Evolutionary conservation across 2,888 invertebrate genomes (phyloP).

Genomic region (Rhimphoctona megacephalus): DNA sequence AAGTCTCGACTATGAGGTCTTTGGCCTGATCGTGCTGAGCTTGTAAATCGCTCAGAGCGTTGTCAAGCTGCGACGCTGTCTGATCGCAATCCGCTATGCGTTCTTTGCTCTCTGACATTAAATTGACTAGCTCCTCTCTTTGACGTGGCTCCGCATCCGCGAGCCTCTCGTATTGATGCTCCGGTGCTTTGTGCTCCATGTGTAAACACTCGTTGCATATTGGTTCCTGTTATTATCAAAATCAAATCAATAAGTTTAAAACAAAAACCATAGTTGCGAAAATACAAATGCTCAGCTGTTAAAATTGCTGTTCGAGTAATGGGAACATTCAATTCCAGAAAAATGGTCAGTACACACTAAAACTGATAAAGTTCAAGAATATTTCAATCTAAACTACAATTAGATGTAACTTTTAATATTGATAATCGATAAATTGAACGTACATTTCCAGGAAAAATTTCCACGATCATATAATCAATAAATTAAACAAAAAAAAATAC

Average conservation of each 20-base stretch:
- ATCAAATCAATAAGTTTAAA: slow-evolving; percentile 14
- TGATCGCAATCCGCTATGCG: slow-evolving; percentile 92
- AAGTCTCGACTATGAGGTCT: slow-evolving; percentile 92
- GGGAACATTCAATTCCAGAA: background rate
- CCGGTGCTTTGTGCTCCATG: slow-evolving; percentile 92
- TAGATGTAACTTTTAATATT: too few species aligned
- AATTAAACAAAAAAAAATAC: too few species aligned
- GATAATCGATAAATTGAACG: too few species aligned
- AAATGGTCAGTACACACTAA: background rate
- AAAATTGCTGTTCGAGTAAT: background rate
- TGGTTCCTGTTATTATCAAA: slow-evolving; percentile 87
- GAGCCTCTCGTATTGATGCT: slow-evolving; percentile 94
- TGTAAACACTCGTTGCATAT: slow-evolving; percentile 95
- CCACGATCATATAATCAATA: background rate
- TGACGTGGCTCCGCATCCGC: slow-evolving; percentile 92
- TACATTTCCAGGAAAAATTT: too few species aligned
- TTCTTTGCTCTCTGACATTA: slow-evolving; percentile 91
- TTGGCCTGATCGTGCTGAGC: slow-evolving; percentile 94
- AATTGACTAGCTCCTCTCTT: slow-evolving; percentile 91
- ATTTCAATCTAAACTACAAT: too few species aligned
- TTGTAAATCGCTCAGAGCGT: slow-evolving; percentile 93
- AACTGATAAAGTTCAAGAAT: background rate
- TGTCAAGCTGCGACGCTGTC: slow-evolving; percentile 91
- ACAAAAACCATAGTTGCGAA: background rate
- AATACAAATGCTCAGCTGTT: background rate